phyloP scores from a whole-genome alignment of 2,797 vertebrate species.

The Dendrocincla fuliginosa region DNA sequence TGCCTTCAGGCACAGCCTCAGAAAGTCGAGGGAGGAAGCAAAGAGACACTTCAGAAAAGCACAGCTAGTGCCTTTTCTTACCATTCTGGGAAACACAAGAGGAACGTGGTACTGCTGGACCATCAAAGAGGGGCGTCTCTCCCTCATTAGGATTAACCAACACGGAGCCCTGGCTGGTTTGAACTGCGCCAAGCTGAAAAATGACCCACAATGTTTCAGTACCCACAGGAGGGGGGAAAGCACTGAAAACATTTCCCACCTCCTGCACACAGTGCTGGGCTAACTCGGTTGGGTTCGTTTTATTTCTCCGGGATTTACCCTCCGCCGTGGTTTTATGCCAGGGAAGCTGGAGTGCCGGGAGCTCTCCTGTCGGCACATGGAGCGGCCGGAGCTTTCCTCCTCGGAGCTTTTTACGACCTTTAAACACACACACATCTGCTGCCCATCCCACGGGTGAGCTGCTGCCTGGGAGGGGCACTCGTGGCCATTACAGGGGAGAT shows the following conservation, averaged over 20 bases:
- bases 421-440: neutral
- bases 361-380: neutral
- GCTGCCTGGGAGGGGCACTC: neutral
- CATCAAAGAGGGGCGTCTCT: neutral
- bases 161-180: neutral
- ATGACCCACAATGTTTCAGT: neutral
- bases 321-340: neutral
- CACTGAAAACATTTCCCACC: neutral
- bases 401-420: neutral
- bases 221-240: neutral
- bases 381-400: neutral
- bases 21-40: neutral
- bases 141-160: neutral
- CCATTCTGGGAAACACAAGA: neutral
- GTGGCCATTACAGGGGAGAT: neutral
- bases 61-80: neutral
- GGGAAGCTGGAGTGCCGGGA: neutral
- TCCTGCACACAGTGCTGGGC: neutral
- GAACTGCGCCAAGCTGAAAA: neutral
- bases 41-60: neutral
- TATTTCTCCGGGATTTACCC: neutral
- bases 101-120: neutral
- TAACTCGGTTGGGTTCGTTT: neutral
- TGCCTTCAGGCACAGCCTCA: neutral
- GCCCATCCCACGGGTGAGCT: neutral